Conservation (phyloP, 2,797 vertebrate species). For the Eulemur albifrons region DNA sequence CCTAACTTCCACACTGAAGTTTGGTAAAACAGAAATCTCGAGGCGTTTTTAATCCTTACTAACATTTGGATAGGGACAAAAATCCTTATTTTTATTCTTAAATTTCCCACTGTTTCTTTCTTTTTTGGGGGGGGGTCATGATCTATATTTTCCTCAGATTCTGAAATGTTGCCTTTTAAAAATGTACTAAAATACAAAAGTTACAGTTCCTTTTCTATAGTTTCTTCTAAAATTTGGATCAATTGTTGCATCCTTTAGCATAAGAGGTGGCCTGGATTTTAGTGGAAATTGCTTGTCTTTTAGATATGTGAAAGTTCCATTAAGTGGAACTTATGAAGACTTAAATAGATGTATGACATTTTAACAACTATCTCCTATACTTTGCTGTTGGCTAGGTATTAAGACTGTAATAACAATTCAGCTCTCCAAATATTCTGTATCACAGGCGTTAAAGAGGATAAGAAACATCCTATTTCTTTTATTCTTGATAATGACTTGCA, state of each 20-base stretch:
- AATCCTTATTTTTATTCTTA: neutral
- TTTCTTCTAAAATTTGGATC: neutral
- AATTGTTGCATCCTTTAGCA: neutral
- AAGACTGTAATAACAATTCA: neutral
- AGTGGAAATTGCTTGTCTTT: neutral
- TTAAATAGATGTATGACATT: neutral
- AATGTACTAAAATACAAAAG: neutral
- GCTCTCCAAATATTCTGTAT: neutral
- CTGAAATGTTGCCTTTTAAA: neutral
- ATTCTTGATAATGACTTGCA: neutral
- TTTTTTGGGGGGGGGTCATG: accelerated
- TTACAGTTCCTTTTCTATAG: neutral
- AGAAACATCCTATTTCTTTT: neutral
- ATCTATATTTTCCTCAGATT: neutral
- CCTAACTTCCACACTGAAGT: neutral
- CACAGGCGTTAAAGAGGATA: too few species aligned
- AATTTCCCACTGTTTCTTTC: neutral
- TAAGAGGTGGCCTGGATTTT: neutral
- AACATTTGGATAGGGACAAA: neutral
- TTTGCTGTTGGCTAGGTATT: neutral
- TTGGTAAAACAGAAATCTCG: neutral
- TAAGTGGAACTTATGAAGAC: neutral
- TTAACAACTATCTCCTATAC: neutral
- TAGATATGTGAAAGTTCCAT: neutral
- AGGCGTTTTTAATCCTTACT: neutral